Percentiles rank a stretch among this genome's conserved stretches.
Conservation (phyloP, 1,140 invertebrate species). For the Nasonia longicornis region DNA sequence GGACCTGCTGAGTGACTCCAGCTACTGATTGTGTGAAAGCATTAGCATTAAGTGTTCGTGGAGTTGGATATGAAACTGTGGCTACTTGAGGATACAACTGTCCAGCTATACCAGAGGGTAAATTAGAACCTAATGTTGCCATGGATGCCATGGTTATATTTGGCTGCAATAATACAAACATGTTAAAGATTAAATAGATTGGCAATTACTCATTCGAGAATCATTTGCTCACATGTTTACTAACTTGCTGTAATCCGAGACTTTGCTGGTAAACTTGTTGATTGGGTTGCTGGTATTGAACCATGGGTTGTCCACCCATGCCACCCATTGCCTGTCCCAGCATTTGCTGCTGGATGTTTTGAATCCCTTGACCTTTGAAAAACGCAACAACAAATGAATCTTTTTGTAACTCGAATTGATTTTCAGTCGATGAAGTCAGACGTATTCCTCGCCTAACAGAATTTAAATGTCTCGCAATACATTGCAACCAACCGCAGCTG, state of each 20-base stretch:
- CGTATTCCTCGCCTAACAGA: no score
- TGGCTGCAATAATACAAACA: slow-evolving; percentile 54
- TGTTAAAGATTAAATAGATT: not conserved
- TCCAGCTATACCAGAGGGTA: slow-evolving; percentile 69
- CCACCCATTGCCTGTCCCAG: slow-evolving; percentile 70
- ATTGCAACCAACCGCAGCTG: not conserved
- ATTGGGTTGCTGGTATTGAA: slow-evolving; percentile 72
- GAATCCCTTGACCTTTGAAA: slow-evolving; percentile 65
- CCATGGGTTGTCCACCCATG: slow-evolving; percentile 71
- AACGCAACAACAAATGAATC: not conserved
- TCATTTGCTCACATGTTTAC: slow-evolving; percentile 20
- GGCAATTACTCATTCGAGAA: not conserved
- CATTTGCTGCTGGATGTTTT: slow-evolving; percentile 72
- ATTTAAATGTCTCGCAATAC: not conserved
- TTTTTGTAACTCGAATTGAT: no score
- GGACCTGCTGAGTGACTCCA: slow-evolving; percentile 64
- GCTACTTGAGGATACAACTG: slow-evolving; percentile 73
- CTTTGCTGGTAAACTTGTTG: slow-evolving; percentile 74
- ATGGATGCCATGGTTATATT: slow-evolving; percentile 69
- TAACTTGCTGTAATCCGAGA: slow-evolving; percentile 69
- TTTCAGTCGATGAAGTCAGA: no score
- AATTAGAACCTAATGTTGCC: slow-evolving; percentile 66
- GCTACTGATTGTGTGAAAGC: slow-evolving; percentile 74
- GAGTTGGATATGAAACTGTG: slow-evolving; percentile 79
- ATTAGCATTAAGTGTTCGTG: slow-evolving; percentile 77